A percentile compares a stretch with the other conserved stretches of the same genome.
These are phyloP conservation scores for Thalassaphorura encarpata DNA, from an alignment of 1,140 invertebrate species.

Conservation along the genomic window DNA sequence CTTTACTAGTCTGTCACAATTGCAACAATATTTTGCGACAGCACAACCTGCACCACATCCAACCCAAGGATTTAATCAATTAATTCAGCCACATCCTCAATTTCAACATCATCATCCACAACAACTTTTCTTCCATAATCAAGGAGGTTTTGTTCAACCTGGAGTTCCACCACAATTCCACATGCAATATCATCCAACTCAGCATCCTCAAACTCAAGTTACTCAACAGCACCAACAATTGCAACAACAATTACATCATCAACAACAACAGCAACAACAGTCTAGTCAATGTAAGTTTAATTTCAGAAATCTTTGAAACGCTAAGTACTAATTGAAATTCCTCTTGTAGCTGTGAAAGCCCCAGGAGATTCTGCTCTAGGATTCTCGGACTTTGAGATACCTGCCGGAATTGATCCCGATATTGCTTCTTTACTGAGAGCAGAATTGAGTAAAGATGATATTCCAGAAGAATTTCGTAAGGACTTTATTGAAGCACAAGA, in stretches of 20 bases:
- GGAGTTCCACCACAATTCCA: slow-evolving; percentile 1
- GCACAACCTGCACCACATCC: slow-evolving; percentile 14
- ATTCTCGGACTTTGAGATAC: slow-evolving; percentile 25
- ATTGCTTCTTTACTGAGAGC: slow-evolving; percentile 25
- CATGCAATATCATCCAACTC: background rate
- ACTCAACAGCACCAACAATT: background rate
- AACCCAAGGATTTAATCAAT: too few relatives aligned
- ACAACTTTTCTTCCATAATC: background rate
- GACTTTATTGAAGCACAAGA: slow-evolving; percentile 17
- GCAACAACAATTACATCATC: slow-evolving; percentile 6
- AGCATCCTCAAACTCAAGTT: background rate
- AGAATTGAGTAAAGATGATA: slow-evolving; percentile 30
- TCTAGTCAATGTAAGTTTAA: background rate
- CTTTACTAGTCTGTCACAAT: slow-evolving; percentile 19
- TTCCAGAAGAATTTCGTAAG: slow-evolving; percentile 25
- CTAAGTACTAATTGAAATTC: background rate
- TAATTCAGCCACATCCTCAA: background rate
- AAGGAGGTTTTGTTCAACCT: background rate
- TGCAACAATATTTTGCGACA: slow-evolving; percentile 21
- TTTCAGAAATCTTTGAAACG: background rate
- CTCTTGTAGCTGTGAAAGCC: slow-evolving; percentile 8
- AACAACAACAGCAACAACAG: slow-evolving; percentile 1
- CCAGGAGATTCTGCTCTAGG: slow-evolving; percentile 15
- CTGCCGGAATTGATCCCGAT: slow-evolving; percentile 24
- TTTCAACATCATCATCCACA: slow-evolving; percentile 10